phyloP scores from a whole-genome alignment of 2,888 invertebrate species.

The Apeira syringaria region DNA sequence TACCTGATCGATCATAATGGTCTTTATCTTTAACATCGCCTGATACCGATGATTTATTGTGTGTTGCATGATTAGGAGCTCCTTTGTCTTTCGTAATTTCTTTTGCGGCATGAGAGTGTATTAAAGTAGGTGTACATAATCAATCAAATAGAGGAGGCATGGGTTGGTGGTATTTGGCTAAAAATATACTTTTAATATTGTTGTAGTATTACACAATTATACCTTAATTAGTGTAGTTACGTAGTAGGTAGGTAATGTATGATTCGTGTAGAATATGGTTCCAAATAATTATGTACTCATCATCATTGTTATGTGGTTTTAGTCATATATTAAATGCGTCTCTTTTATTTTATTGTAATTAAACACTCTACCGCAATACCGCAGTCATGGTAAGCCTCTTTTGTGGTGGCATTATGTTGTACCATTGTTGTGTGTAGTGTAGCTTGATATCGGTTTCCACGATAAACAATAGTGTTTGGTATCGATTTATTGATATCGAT shows the following conservation, averaged over 20 bases:
- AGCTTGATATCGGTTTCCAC: conserved; percentile 33
- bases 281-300: too few relatives aligned
- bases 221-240: too few relatives aligned
- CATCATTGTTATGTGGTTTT: too few relatives aligned
- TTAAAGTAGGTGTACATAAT: too few relatives aligned
- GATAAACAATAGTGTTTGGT: conserved; percentile 19
- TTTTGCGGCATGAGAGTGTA: conserved; percentile 5
- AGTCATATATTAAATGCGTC: conserved; percentile 61
- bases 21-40: conserved; percentile 43
- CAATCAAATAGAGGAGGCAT: too few relatives aligned
- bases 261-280: too few relatives aligned
- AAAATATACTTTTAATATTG: too few relatives aligned
- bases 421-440: conserved; percentile 42
- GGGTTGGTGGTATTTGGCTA: too few relatives aligned
- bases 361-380: conserved; percentile 49
- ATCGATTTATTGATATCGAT: conserved; percentile 25
- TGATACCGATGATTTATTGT: conserved; percentile 39
- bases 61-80: conserved; percentile 24
- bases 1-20: conserved; percentile 52
- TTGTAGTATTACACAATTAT: too few relatives aligned
- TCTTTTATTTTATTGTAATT: conserved; percentile 64
- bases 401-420: conserved; percentile 34
- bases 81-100: conserved; percentile 19
- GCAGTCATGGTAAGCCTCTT: conserved; percentile 44
- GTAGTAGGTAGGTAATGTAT: too few relatives aligned